Evolutionary conservation across 2,797 vertebrate genomes (phyloP).

Genomic region (Myoxocephalus aenaeus): DNA sequence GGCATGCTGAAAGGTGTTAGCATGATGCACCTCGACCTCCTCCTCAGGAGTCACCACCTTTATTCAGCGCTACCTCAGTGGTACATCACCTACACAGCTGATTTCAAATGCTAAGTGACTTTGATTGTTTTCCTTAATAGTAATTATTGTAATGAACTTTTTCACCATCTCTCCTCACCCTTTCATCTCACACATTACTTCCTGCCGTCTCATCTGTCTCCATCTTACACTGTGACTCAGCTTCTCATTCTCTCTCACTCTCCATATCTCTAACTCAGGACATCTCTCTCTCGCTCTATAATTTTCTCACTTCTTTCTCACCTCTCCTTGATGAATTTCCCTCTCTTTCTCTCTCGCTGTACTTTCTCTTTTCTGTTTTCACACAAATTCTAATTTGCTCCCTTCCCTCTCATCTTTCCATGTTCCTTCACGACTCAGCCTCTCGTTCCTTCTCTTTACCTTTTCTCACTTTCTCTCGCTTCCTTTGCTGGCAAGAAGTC

Average conservation of each 20-base stretch:
- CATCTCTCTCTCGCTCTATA: conserved; percentile 12
- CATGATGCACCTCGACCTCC: neutral
- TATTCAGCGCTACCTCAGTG: conserved; percentile 20
- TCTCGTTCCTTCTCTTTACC: conserved; percentile 51
- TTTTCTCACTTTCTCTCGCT: conserved; percentile 63
- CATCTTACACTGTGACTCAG: conserved; percentile 59
- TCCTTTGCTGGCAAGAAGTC: conserved; percentile 63
- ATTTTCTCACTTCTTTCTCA: conserved; percentile 47
- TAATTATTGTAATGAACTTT: conserved; percentile 54
- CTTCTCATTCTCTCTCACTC: conserved; percentile 1
- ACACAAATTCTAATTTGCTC: conserved; percentile 63
- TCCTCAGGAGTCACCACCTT: conserved; percentile 6
- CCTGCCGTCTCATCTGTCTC: conserved; percentile 52
- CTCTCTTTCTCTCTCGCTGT: conserved; percentile 1
- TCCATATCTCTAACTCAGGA: conserved; percentile 13
- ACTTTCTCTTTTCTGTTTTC: conserved; percentile 36
- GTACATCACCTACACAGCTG: conserved; percentile 16
- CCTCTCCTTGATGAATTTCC: conserved; percentile 50
- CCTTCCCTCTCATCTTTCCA: conserved; percentile 57
- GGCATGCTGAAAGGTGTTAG: conserved; percentile 6
- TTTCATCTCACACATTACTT: conserved; percentile 25
- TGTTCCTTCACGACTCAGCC: conserved; percentile 50
- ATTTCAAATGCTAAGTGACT: conserved; percentile 45
- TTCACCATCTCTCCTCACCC: conserved; percentile 34
- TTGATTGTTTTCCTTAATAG: conserved; percentile 50